Evolutionary conservation across 2,113 vertebrate genomes (phyloP).

Genomic region (Periophthalmodon schlosseri): DNA sequence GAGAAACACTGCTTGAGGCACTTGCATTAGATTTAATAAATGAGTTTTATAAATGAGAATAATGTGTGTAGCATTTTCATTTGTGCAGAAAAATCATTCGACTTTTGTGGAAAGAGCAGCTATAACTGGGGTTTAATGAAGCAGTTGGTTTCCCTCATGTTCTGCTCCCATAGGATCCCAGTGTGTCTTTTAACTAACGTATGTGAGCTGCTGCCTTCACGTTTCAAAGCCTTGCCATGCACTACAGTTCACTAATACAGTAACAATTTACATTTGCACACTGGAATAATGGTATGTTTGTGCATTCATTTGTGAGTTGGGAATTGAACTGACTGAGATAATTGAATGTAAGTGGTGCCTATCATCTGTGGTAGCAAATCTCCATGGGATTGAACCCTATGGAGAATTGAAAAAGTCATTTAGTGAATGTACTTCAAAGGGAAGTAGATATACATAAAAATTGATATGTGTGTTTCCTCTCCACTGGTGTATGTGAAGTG

Average conservation of each 20-base stretch:
- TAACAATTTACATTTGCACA: slow-evolving; percentile 43
- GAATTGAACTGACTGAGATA: slow-evolving; percentile 47
- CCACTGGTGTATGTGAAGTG: slow-evolving; percentile 40
- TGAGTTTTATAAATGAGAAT: neutral
- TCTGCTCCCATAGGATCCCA: slow-evolving; percentile 41
- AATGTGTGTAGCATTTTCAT: neutral
- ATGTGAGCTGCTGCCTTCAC: slow-evolving; percentile 49
- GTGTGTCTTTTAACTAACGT: slow-evolving; percentile 53
- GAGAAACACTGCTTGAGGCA: neutral
- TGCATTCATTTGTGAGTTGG: slow-evolving; percentile 12
- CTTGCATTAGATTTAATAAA: neutral
- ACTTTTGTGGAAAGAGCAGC: slow-evolving; percentile 45
- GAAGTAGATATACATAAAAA: slow-evolving; percentile 52
- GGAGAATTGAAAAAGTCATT: slow-evolving; percentile 59
- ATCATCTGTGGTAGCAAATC: slow-evolving; percentile 53
- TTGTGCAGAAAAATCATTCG: slow-evolving; percentile 23
- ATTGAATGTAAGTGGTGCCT: slow-evolving; percentile 67
- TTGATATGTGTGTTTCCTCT: slow-evolving; percentile 13
- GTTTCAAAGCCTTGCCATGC: slow-evolving; percentile 48
- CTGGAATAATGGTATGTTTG: slow-evolving; percentile 25
- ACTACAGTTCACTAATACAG: slow-evolving; percentile 49
- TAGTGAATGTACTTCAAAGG: slow-evolving; percentile 58
- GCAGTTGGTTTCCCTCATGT: slow-evolving; percentile 57
- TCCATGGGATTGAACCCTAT: slow-evolving; percentile 50
- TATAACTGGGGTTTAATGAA: slow-evolving; percentile 47